Evolutionary conservation across 2,888 invertebrate species (phyloP).

Genomic region (Netelia virgata): DNA sequence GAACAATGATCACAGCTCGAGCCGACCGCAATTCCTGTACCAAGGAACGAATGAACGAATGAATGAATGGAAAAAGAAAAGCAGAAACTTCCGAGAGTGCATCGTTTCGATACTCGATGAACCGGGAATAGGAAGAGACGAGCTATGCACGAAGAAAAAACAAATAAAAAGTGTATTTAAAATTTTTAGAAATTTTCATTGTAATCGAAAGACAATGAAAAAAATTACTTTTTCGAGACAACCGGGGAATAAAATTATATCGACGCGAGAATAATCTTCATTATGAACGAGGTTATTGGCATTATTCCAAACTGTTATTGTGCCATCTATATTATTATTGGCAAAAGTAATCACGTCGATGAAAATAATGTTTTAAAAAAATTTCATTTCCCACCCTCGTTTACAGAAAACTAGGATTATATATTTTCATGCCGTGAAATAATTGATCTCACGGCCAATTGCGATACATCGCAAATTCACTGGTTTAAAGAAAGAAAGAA

Average conservation of each 20-base stretch:
- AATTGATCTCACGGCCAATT: conserved; percentile 66
- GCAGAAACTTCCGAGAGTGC: neutral
- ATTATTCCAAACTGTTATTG: no score
- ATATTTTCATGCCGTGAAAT: conserved; percentile 1
- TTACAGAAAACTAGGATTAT: no score
- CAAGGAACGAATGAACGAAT: conserved; percentile 6
- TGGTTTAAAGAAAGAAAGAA: conserved; percentile 10
- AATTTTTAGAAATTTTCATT: no score
- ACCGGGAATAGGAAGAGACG: conserved; percentile 20
- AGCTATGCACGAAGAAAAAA: neutral
- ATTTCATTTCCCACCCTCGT: neutral
- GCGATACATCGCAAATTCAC: conserved; percentile 54
- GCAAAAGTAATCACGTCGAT: neutral
- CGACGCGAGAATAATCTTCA: no score
- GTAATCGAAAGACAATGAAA: no score
- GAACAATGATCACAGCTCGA: conserved; percentile 44
- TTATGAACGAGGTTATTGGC: no score
- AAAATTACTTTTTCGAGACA: no score
- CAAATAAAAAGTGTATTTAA: no score
- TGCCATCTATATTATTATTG: no score
- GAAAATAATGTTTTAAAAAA: neutral
- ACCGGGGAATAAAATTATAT: no score
- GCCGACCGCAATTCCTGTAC: conserved; percentile 60
- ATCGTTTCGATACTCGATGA: conserved; percentile 8
- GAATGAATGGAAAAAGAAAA: conserved; percentile 26